Conservation (phyloP, 2,797 vertebrate genomes). For the Miichthys miiuy region DNA sequence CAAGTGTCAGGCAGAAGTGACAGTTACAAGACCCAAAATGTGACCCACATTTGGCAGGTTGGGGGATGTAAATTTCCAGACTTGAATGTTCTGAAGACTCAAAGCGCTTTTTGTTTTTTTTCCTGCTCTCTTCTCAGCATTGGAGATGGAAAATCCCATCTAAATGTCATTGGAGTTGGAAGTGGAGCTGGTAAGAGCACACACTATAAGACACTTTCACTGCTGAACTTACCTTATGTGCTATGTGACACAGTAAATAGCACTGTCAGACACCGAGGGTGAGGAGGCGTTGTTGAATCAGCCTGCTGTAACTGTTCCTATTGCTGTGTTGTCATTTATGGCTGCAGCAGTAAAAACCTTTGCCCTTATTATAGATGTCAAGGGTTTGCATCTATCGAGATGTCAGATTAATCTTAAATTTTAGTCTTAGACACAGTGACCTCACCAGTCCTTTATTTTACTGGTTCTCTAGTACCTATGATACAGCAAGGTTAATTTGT, state of each 20-base stretch:
- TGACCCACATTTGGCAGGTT: constrained; percentile 60
- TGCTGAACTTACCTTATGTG: constrained; percentile 25
- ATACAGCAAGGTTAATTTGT: constrained; percentile 30
- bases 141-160: constrained; percentile 85
- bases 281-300: constrained; percentile 23
- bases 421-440: constrained; percentile 12
- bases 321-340: constrained; percentile 37
- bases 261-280: constrained; percentile 37
- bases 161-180: constrained; percentile 92
- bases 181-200: constrained; percentile 89
- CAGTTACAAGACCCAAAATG: constrained; percentile 47
- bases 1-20: constrained; percentile 49
- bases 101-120: background rate
- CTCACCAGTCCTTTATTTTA: constrained; percentile 22
- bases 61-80: constrained; percentile 51
- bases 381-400: constrained; percentile 27
- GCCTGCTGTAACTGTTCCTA: background rate
- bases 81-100: constrained; percentile 30
- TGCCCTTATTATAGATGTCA: constrained; percentile 23
- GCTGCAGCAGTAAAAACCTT: constrained; percentile 28
- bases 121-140: constrained; percentile 80
- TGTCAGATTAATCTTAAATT: constrained; percentile 57
- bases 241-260: constrained; percentile 35
- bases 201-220: constrained; percentile 2
- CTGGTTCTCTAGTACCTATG: background rate